A percentile compares a stretch with the other conserved stretches of the same genome.
Conservation (phyloP, 2,888 invertebrate species). For the Ethmia dodecea region DNA sequence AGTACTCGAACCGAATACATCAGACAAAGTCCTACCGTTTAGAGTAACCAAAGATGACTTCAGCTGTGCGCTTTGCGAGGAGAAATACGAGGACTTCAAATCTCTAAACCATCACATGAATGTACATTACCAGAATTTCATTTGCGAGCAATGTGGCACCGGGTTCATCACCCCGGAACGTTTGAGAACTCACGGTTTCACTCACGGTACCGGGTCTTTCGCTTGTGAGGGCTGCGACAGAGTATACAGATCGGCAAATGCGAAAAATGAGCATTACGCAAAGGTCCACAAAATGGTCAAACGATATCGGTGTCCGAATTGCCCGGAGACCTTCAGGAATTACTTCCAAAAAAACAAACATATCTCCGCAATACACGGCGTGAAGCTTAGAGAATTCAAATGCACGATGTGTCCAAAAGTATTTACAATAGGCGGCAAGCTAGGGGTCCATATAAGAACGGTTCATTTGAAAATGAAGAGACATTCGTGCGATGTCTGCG, state of each 20-base stretch:
- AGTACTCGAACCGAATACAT: slow-evolving; percentile 35
- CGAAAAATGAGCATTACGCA: slow-evolving; percentile 66
- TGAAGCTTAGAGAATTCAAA: slow-evolving; percentile 61
- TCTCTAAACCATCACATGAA: slow-evolving; percentile 69
- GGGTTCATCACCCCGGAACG: slow-evolving; percentile 62
- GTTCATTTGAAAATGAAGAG: slow-evolving; percentile 66
- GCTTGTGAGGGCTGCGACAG: slow-evolving; percentile 69
- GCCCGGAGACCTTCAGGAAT: slow-evolving; percentile 55
- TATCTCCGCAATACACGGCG: slow-evolving; percentile 46
- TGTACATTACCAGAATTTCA: slow-evolving; percentile 60
- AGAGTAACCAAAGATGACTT: slow-evolving; percentile 40
- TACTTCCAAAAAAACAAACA: slow-evolving; percentile 67
- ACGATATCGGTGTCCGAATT: slow-evolving; percentile 59
- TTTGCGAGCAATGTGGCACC: slow-evolving; percentile 62
- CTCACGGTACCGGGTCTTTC: slow-evolving; percentile 53
- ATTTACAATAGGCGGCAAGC: slow-evolving; percentile 54
- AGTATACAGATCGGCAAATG: slow-evolving; percentile 62
- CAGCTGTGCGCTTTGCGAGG: slow-evolving; percentile 48
- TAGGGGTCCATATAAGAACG: slow-evolving; percentile 50
- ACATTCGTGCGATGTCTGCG: slow-evolving; percentile 65
- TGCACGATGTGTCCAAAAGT: slow-evolving; percentile 58
- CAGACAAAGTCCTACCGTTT: slow-evolving; percentile 56
- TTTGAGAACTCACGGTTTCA: slow-evolving; percentile 49
- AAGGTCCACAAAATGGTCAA: slow-evolving; percentile 65
- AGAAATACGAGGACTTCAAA: slow-evolving; percentile 50